phyloP scores from a whole-genome alignment of 2,797 vertebrate species.

The Sylvia borin region DNA sequence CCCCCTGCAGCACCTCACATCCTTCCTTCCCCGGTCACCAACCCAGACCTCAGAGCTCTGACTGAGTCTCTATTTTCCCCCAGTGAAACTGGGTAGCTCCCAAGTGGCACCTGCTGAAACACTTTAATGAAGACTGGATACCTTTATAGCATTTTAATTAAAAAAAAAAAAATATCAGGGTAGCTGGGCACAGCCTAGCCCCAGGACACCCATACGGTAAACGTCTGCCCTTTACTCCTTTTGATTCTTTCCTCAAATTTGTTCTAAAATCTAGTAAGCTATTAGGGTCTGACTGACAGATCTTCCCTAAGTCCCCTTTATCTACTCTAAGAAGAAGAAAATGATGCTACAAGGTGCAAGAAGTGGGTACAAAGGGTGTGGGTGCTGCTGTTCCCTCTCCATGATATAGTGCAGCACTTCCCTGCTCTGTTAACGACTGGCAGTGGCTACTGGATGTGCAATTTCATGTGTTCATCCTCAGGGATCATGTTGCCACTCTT shows the following conservation, averaged over 20 bases:
- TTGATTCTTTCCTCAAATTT: constrained; percentile 28
- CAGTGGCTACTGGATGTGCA: background rate
- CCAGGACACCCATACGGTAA: background rate
- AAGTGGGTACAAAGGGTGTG: background rate
- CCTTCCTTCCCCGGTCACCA: background rate
- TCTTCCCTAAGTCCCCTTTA: background rate
- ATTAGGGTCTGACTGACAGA: background rate
- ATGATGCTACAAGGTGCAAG: background rate
- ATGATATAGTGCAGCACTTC: background rate
- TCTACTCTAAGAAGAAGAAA: background rate
- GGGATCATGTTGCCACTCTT: background rate
- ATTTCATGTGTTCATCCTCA: background rate
- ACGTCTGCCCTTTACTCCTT: background rate
- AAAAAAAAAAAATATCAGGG: no score
- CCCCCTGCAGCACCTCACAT: background rate
- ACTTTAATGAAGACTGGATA: background rate
- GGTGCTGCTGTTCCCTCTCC: background rate
- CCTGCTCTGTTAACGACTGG: background rate
- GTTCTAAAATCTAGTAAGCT: background rate
- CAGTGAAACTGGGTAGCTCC: background rate
- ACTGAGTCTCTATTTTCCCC: background rate
- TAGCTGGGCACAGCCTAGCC: background rate
- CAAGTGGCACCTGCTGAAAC: background rate
- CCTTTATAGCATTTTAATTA: constrained; percentile 8
- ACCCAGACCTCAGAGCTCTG: background rate